Percentiles rank a stretch among this genome's conserved stretches.
phyloP scores from a whole-genome alignment of 2,888 invertebrate species.

The Sinopyrophorus schimmeli region DNA sequence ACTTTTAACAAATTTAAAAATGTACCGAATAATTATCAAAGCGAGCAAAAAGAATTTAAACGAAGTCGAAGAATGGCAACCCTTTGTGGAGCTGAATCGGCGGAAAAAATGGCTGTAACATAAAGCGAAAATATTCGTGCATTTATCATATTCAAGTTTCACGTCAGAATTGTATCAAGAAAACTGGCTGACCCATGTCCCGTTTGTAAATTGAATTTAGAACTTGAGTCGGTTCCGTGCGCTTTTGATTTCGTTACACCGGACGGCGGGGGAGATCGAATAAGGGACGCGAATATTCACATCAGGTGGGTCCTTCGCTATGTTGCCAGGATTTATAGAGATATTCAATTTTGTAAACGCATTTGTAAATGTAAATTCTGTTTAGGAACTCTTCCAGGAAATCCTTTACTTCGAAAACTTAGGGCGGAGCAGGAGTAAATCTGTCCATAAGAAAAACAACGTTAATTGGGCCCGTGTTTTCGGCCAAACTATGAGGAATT shows the following conservation, averaged over 20 bases:
- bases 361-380: constrained; percentile 46
- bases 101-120: constrained; percentile 3
- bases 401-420: constrained; percentile 25
- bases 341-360: constrained; percentile 48
- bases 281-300: constrained; percentile 40
- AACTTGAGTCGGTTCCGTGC: constrained; percentile 38
- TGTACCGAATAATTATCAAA: constrained; percentile 1
- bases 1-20: constrained; percentile 5
- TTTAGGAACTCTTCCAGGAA: constrained; percentile 36
- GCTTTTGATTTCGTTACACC: constrained; percentile 46
- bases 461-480: too few species aligned
- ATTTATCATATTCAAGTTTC: constrained; percentile 31
- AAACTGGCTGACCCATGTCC: constrained; percentile 42
- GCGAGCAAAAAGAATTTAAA: neutral
- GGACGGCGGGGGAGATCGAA: constrained; percentile 36
- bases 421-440: too few species aligned
- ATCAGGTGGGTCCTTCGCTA: constrained; percentile 40
- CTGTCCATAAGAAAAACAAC: too few species aligned
- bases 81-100: neutral
- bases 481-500: too few species aligned
- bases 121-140: constrained; percentile 21
- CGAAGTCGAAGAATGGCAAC: neutral
- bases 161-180: constrained; percentile 42
- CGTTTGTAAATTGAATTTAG: constrained; percentile 42
- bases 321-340: constrained; percentile 38